Base-by-base conservation (phyloP, 2,797 vertebrate genomes). In the Pristis pectinata region DNA sequence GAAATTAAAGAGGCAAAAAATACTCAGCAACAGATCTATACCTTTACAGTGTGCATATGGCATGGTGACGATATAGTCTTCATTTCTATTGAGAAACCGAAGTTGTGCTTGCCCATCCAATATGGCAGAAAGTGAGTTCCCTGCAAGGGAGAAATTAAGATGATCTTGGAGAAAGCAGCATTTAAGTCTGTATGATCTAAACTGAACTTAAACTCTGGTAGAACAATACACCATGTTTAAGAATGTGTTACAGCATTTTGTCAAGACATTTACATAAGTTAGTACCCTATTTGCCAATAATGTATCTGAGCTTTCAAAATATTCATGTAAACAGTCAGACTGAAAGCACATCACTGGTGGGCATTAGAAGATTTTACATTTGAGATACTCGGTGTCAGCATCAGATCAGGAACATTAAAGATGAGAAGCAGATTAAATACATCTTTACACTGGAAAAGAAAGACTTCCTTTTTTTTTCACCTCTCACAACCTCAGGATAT, bases 11-110 rank as follows among this genome's bases (percentile, higher is more conserved):
- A 94, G 74, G n/a, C 44, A 95, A 24, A 5, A 67, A 53, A 74
- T 10, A 79, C 24, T 17, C 95, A 96, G 2, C 0, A 0, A 44
- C 0, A 22, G n/a, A 0, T 27, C 61, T 95, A 95, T 95, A 99
- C 99, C 99, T 98, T 98, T 99, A 96, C 99, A 99, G 96, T 99
- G 99, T 94, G 99, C 99, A 0, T 99, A 99, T 19, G 99, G 99
- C 99, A 99, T 99, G 56, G 98, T 99, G 96, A 99, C 99, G 94
- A 98, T 95, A 94, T 99, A 99, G 49, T 99, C 98, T 96, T 99
- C 99, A 0, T 97, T 97, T n/a, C 98, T 97, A 96, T 95, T 97
- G 94, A 99, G 96, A 96, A 99, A 98, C 30, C 96, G 96, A 87
- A 99, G 97, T 27, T 97, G 98, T 94, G 99, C 99, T 96, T 98